These are phyloP conservation scores for Oreochromis mossambicus DNA, from an alignment of 2,797 vertebrate genomes.

Conservation along the genomic window DNA sequence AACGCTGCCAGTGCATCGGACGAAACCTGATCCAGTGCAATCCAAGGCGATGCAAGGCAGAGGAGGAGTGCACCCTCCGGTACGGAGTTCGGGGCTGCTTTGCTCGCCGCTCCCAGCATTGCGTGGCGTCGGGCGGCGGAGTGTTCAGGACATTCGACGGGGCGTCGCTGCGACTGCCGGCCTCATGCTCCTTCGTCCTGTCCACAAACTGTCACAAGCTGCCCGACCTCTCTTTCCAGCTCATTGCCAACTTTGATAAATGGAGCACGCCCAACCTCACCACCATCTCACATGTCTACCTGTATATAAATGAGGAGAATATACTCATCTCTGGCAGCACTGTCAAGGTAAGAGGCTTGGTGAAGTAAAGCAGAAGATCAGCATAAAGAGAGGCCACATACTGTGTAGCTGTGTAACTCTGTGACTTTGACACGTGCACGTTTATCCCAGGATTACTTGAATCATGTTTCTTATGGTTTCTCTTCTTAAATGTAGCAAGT, in stretches of 20 bases:
- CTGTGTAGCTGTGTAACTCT: not conserved
- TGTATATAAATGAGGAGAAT: slow-evolving; percentile 98
- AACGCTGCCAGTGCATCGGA: slow-evolving; percentile 95
- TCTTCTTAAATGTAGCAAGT: not conserved
- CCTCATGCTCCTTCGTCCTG: slow-evolving; percentile 96
- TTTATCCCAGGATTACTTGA: not conserved
- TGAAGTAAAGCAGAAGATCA: fast-evolving
- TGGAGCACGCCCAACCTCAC: slow-evolving; percentile 97
- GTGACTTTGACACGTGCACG: not conserved
- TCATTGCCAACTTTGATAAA: slow-evolving; percentile 98
- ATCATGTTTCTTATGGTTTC: not conserved
- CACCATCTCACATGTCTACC: slow-evolving; percentile 93
- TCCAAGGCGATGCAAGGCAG: slow-evolving; percentile 91
- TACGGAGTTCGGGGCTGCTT: slow-evolving; percentile 90
- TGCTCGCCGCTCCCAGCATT: slow-evolving; percentile 87
- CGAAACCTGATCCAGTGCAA: slow-evolving; percentile 97
- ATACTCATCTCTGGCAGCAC: slow-evolving; percentile 95
- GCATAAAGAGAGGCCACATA: not conserved
- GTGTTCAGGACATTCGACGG: slow-evolving; percentile 97
- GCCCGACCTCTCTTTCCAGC: slow-evolving; percentile 96
- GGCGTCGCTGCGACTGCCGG: slow-evolving; percentile 91
- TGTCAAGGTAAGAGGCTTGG: slow-evolving; percentile 80
- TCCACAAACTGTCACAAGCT: slow-evolving; percentile 99
- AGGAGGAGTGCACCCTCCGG: slow-evolving; percentile 88
- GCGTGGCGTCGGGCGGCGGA: slow-evolving; percentile 88